Conservation (phyloP, 2,113 vertebrate species). For the Rhinoderma darwinii region DNA sequence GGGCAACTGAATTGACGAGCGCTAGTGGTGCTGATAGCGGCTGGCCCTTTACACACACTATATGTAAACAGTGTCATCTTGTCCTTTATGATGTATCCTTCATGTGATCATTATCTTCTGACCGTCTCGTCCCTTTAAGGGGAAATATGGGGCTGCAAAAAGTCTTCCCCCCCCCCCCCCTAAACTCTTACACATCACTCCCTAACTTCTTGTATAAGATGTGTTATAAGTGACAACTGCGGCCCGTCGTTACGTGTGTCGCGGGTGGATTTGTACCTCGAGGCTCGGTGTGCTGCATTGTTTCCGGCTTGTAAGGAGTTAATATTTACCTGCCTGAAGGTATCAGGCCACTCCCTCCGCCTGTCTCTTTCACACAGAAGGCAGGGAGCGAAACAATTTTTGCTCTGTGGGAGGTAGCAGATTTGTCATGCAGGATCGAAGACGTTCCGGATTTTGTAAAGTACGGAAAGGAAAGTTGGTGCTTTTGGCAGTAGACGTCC, state of each 20-base stretch:
- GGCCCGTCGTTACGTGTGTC: conserved; percentile 60
- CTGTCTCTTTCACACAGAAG: conserved; percentile 64
- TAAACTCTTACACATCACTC: too few relatives aligned
- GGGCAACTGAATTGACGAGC: too few relatives aligned
- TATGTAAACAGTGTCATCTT: too few relatives aligned
- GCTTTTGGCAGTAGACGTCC: conserved; percentile 62
- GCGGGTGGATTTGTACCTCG: conserved; percentile 71
- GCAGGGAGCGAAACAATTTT: conserved; percentile 66
- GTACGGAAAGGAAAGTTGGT: conserved; percentile 67
- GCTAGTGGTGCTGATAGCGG: too few relatives aligned
- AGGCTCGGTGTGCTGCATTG: conserved; percentile 60
- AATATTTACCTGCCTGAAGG: conserved; percentile 63
- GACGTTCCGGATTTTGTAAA: conserved; percentile 64
- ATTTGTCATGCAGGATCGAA: conserved; percentile 65
- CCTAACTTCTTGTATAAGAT: not conserved
- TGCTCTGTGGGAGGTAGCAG: conserved; percentile 53
- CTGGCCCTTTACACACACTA: too few relatives aligned
- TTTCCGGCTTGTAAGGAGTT: conserved; percentile 31
- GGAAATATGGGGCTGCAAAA: too few relatives aligned
- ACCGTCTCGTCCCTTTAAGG: too few relatives aligned
- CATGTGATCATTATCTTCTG: too few relatives aligned
- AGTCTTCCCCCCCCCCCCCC: too few relatives aligned
- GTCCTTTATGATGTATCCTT: too few relatives aligned
- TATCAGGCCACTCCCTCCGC: conserved; percentile 72
- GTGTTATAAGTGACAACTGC: not conserved